These are phyloP conservation scores for Falco peregrinus DNA, from an alignment of 2,797 vertebrate species.

Conservation along the genomic window DNA sequence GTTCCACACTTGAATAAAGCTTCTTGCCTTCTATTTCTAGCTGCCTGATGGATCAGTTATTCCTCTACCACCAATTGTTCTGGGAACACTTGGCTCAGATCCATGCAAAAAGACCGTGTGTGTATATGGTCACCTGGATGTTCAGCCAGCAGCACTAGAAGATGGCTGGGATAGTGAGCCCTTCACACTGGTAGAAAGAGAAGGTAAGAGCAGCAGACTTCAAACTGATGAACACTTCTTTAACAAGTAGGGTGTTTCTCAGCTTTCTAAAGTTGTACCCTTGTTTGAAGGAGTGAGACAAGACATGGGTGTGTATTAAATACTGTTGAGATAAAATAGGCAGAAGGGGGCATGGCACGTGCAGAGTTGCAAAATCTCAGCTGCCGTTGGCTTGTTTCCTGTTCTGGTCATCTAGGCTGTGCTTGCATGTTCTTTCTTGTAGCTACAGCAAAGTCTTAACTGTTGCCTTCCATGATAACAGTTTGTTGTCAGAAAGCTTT, in stretches of 20 bases:
- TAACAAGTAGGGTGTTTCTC: background rate
- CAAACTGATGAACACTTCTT: background rate
- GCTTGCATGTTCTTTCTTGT: background rate
- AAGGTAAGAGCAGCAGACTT: constrained; percentile 78
- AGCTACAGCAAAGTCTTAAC: background rate
- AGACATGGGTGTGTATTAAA: background rate
- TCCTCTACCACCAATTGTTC: constrained; percentile 90
- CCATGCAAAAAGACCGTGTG: constrained; percentile 93
- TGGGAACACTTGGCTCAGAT: constrained; percentile 89
- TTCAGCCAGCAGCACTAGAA: constrained; percentile 89
- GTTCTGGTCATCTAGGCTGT: background rate
- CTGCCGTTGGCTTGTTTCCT: background rate
- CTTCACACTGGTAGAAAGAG: constrained; percentile 91
- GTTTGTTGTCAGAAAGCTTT: background rate
- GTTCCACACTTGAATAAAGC: background rate
- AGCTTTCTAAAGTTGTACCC: background rate
- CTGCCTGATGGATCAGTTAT: constrained; percentile 89
- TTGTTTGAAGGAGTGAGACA: background rate
- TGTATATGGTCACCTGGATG: constrained; percentile 94
- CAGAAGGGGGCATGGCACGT: background rate
- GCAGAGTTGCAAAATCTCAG: background rate
- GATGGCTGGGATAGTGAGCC: constrained; percentile 97
- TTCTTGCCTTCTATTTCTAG: constrained; percentile 64
- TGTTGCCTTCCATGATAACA: background rate
- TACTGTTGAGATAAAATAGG: background rate